Percentiles rank a stretch among this genome's conserved stretches.
Evolutionary conservation across 2,888 invertebrate species (phyloP).

Genomic region (Harmothoe impar): DNA sequence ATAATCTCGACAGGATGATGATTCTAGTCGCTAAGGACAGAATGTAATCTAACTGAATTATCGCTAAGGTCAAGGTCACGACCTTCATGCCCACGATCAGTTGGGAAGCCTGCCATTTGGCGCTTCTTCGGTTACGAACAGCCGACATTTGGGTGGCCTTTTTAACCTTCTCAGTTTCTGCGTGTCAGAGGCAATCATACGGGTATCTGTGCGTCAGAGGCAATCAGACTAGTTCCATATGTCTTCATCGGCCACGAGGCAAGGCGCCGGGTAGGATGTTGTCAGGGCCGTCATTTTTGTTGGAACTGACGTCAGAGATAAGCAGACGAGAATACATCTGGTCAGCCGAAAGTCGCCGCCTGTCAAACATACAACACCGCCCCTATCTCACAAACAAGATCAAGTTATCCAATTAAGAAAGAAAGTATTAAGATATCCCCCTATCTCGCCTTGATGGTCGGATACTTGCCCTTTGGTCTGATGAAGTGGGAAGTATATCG

Average conservation of each 20-base stretch:
- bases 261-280: constrained; percentile 10
- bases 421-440: neutral
- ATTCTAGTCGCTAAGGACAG: neutral
- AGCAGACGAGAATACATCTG: constrained; percentile 32
- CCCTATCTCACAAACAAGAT: constrained; percentile 21
- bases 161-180: constrained; percentile 49
- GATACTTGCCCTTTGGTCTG: too few relatives aligned
- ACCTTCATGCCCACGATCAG: constrained; percentile 40
- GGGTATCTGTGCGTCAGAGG: constrained; percentile 5
- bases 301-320: constrained; percentile 35
- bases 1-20: too few relatives aligned
- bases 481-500: too few relatives aligned
- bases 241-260: neutral
- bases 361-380: neutral
- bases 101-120: neutral
- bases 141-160: constrained; percentile 31
- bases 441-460: too few relatives aligned
- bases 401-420: constrained; percentile 27
- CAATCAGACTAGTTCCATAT: constrained; percentile 53
- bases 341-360: neutral
- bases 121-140: constrained; percentile 12
- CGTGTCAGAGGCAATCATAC: constrained; percentile 28
- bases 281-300: neutral
- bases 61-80: neutral
- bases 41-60: neutral